Evolutionary conservation across 2,797 vertebrate species (phyloP).

Genomic region (Cirrhinus molitorella): DNA sequence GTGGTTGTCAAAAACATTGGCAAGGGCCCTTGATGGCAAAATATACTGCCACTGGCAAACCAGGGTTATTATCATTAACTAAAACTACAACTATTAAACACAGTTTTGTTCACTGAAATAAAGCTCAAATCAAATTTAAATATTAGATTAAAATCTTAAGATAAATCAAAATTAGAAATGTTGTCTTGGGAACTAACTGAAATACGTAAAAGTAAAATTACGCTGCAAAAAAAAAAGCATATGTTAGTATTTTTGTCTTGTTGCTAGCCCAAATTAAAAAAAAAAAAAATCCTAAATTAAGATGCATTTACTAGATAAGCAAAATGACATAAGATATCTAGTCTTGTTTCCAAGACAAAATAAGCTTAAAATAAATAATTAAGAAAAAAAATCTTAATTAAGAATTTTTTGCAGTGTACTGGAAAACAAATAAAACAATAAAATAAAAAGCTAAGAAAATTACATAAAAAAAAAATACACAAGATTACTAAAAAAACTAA

Average conservation of each 20-base stretch:
- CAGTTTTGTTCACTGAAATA: not conserved
- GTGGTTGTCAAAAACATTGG: conserved; percentile 27
- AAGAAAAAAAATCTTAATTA: no score
- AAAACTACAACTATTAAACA: not conserved
- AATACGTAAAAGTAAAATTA: not conserved
- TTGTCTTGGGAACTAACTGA: not conserved
- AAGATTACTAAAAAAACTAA: not conserved
- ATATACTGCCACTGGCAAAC: conserved; percentile 3
- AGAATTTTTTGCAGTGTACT: no score
- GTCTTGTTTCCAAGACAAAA: no score
- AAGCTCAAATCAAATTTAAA: not conserved
- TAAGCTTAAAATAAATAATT: no score
- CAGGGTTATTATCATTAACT: not conserved
- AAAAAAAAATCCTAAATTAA: no score
- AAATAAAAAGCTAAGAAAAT: not conserved
- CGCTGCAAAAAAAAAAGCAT: no score
- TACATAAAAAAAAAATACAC: not conserved
- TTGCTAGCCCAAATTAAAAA: no score
- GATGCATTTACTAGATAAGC: no score
- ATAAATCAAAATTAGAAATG: not conserved
- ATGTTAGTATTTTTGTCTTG: no score
- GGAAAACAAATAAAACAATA: not conserved
- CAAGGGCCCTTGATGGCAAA: conserved; percentile 8
- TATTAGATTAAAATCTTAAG: not conserved
- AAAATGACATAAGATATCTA: no score